Evolutionary conservation across 2,888 invertebrate genomes (phyloP).

Genomic region (Himalopsyche anomala): DNA sequence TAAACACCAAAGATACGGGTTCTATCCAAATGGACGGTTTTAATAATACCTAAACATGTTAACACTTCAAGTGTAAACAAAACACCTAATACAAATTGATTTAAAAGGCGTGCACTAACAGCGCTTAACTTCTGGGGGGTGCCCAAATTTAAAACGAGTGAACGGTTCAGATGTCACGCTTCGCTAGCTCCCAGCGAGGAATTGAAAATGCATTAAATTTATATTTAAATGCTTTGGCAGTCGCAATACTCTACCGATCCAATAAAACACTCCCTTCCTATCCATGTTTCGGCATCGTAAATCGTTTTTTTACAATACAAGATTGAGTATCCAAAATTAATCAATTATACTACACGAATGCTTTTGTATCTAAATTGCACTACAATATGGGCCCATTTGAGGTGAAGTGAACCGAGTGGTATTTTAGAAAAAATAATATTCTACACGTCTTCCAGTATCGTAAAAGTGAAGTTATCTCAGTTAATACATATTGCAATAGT

Average conservation of each 20-base stretch:
- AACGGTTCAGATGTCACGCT: constrained; percentile 34
- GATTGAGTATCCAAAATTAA: not conserved
- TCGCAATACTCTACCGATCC: not conserved
- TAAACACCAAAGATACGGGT: not conserved
- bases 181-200: constrained; percentile 10
- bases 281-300: not conserved
- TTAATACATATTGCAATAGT: too few species aligned
- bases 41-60: constrained; percentile 20
- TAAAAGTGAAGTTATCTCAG: too few species aligned
- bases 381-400: too few species aligned
- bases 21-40: not conserved
- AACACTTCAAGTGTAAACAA: constrained; percentile 20
- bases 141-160: constrained; percentile 26
- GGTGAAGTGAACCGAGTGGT: too few species aligned
- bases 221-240: constrained; percentile 26
- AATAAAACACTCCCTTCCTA: not conserved
- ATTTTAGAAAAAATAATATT: too few species aligned
- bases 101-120: constrained; percentile 18
- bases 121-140: constrained; percentile 19
- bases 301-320: not conserved
- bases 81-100: constrained; percentile 15
- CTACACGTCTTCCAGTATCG: too few species aligned
- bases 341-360: too few species aligned
- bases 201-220: constrained; percentile 30
- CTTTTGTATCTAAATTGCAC: too few species aligned